These are phyloP conservation scores for Mus spicilegus DNA, from an alignment of 2,113 vertebrate species.

Conservation along the genomic window DNA sequence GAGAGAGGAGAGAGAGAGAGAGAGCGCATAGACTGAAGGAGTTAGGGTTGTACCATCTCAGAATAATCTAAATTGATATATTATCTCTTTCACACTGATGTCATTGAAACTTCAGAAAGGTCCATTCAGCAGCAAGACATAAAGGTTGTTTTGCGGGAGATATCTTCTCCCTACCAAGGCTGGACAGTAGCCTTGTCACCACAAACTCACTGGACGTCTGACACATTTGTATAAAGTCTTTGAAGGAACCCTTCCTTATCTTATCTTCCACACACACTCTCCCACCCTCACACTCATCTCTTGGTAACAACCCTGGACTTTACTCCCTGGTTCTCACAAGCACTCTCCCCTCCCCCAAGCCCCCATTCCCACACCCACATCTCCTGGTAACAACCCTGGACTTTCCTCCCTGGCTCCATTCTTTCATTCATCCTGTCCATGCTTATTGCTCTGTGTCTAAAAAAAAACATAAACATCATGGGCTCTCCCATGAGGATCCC, in stretches of 20 bases:
- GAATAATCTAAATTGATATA: not conserved
- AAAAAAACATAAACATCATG: not conserved
- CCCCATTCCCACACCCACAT: too few species aligned
- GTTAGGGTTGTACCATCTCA: not conserved
- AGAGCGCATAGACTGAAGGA: not conserved
- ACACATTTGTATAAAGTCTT: not conserved
- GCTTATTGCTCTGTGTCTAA: not conserved
- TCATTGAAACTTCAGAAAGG: not conserved
- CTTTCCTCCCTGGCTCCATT: not conserved
- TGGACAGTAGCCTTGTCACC: not conserved
- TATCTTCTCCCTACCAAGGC: not conserved
- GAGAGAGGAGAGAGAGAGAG: not conserved
- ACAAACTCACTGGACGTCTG: not conserved
- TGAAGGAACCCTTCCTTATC: not conserved
- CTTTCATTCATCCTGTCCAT: not conserved
- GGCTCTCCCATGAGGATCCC: not conserved
- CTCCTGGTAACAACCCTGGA: not conserved
- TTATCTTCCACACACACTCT: not conserved
- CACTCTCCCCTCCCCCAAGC: not conserved
- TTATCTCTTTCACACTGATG: not conserved
- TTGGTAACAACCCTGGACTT: not conserved
- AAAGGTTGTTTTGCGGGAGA: not conserved
- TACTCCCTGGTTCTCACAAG: not conserved
- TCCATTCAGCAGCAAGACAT: not conserved
- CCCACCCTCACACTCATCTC: not conserved